These are phyloP conservation scores for Machimus rusticus DNA, from an alignment of 2,888 invertebrate genomes.

Conservation along the genomic window DNA sequence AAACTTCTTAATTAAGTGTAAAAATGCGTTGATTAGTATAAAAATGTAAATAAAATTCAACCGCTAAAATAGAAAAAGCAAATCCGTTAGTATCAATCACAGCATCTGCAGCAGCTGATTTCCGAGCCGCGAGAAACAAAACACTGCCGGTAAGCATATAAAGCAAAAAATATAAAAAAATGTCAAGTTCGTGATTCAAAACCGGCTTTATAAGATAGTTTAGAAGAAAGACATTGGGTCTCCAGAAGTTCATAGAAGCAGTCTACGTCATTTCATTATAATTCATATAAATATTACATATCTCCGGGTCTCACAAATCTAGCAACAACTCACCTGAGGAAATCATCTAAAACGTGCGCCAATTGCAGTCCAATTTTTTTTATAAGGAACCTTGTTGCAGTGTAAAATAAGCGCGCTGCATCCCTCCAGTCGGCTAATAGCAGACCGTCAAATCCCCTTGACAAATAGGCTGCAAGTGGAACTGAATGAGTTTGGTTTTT, in stretches of 20 bases:
- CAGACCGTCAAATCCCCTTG: slow-evolving; percentile 55
- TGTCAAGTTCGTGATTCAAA: not conserved
- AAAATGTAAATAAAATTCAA: not conserved
- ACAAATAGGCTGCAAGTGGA: slow-evolving; percentile 55
- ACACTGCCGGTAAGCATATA: not conserved
- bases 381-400: slow-evolving; percentile 54
- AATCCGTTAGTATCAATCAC: not conserved
- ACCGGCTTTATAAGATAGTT: not conserved
- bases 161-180: not conserved
- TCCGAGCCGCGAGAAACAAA: not conserved
- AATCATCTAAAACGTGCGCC: slow-evolving; percentile 53
- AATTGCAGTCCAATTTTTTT: slow-evolving; percentile 52
- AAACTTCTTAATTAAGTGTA: not conserved
- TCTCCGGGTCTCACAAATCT: not conserved
- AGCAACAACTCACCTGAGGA: slow-evolving; percentile 50
- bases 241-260: not conserved
- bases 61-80: not conserved
- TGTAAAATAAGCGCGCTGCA: slow-evolving; percentile 56
- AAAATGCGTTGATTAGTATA: not conserved
- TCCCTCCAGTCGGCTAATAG: slow-evolving; percentile 60
- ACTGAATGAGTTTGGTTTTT: not conserved
- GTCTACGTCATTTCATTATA: not conserved
- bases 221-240: not conserved
- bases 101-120: not conserved
- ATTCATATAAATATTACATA: not conserved